Evolutionary conservation across 2,797 vertebrate genomes (phyloP), one percentile per base, ranked within the genome.

Genomic region (Glyptemys insculpta): DNA sequence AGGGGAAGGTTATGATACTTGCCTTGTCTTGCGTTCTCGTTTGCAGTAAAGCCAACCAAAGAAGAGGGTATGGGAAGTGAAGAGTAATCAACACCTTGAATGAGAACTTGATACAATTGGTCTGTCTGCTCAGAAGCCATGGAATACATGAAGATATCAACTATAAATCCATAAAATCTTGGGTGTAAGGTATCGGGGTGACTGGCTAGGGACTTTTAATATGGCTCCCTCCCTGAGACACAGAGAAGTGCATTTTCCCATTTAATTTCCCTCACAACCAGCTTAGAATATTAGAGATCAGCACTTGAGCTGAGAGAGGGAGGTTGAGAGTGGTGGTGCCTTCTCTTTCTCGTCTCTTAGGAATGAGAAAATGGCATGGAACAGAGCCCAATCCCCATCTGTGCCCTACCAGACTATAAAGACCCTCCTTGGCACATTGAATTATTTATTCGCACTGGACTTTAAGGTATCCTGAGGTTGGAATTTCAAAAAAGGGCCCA

Each of bases 1-100:
- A 21, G 19, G n/a, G 14, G 14, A 62, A 31, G 29, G 31, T 79
- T 29, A 49, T 83, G 41, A 27, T 83, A 76, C 85, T 12, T 82
- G 47, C 87, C 3, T 62, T 83, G 7, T 3, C 86, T 25, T 21
- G 9, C 76, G 89, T 89, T 9, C 34, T 83, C 11, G 19, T 27
- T 89, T 88, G 34, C 18, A 52, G 14, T 41, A 91, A 90, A 34
- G 19, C 52, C 9, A 80, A 37, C 12, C 54, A 94, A 96, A 90
- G 84, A 57, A 27, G 23, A 44, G 83, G 21, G 21, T 44, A 6
- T 82, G 3, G 1, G 12, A 56, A 80, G 19, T 34, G 47, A 88
- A 72, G 50, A 18, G 47, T 31, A 81, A 81, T 27, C n/a, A 94
- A 89, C 87, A 4, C 23, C 25, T 90, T 50, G 44, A 29, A 16